Conservation (phyloP, 2,888 invertebrate genomes). For the Platycheirus rosarum region DNA sequence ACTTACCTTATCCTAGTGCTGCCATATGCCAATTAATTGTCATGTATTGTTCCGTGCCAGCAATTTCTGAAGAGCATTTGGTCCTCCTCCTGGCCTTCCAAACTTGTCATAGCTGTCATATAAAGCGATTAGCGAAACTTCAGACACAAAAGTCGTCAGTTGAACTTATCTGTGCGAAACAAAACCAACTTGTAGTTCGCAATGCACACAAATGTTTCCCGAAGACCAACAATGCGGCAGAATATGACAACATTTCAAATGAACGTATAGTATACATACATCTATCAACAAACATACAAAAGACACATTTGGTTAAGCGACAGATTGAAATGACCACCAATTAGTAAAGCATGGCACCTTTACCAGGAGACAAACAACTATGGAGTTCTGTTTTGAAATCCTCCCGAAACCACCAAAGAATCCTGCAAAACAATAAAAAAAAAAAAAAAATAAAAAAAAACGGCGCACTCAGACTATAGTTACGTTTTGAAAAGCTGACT, state of each 20-base stretch:
- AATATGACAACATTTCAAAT: neutral
- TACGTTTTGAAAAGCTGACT: neutral
- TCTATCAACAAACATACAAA: too few relatives aligned
- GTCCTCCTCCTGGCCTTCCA: slow-evolving; percentile 6
- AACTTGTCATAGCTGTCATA: slow-evolving; percentile 53
- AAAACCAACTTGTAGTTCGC: neutral
- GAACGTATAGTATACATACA: too few relatives aligned
- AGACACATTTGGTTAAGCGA: too few relatives aligned
- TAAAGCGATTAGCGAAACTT: slow-evolving; percentile 56
- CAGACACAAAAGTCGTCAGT: slow-evolving; percentile 35
- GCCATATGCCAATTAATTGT: slow-evolving; percentile 49
- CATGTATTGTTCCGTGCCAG: slow-evolving; percentile 30
- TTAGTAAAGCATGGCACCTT: too few relatives aligned
- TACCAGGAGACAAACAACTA: too few relatives aligned
- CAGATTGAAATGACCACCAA: too few relatives aligned
- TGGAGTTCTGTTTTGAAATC: slow-evolving; percentile 25
- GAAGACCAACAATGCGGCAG: neutral
- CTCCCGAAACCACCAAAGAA: slow-evolving; percentile 15
- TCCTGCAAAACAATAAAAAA: slow-evolving; percentile 29
- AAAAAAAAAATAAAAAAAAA: too few relatives aligned
- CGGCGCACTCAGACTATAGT: neutral
- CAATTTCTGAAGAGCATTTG: neutral
- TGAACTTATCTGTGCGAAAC: slow-evolving; percentile 3
- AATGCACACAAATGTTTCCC: neutral
- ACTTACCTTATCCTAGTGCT: slow-evolving; percentile 1